These are phyloP conservation scores for Macroramphosus scolopax DNA, from an alignment of 2,797 vertebrate genomes.

Conservation along the genomic window DNA sequence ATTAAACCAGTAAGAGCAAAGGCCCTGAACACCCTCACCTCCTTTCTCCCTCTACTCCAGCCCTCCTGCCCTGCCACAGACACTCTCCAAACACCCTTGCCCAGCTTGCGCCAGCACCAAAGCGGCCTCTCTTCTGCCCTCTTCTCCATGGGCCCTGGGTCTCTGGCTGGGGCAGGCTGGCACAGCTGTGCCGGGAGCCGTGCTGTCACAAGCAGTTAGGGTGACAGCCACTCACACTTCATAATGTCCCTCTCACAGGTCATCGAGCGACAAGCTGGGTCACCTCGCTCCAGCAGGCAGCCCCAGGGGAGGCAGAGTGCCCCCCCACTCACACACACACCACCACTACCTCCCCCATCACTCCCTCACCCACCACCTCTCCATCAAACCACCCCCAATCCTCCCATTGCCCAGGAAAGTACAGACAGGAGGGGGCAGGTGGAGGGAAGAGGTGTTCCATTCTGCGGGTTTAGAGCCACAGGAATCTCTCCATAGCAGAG, in stretches of 20 bases:
- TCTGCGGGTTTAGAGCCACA: slow-evolving; percentile 51
- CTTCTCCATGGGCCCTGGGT: slow-evolving; percentile 73
- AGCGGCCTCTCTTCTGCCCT: slow-evolving; percentile 74
- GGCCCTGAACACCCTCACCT: slow-evolving; percentile 28
- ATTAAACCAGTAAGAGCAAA: slow-evolving; percentile 36
- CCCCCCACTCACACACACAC: slow-evolving; percentile 28
- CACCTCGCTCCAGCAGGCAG: slow-evolving; percentile 86
- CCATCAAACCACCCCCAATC: slow-evolving; percentile 23
- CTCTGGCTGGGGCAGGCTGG: slow-evolving; percentile 77
- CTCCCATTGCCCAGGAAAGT: slow-evolving; percentile 54
- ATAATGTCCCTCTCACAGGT: slow-evolving; percentile 99
- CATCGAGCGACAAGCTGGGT: slow-evolving; percentile 97
- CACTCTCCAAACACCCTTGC: slow-evolving; percentile 35
- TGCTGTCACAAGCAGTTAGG: slow-evolving; percentile 95
- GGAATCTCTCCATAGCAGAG: slow-evolving; percentile 29
- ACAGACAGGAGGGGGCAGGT: slow-evolving; percentile 52
- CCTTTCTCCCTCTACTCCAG: slow-evolving; percentile 21
- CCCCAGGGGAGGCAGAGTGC: slow-evolving; percentile 68
- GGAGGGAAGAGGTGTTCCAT: slow-evolving; percentile 74
- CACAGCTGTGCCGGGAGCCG: slow-evolving; percentile 96
- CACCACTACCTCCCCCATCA: slow-evolving; percentile 12
- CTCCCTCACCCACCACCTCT: slow-evolving; percentile 16
- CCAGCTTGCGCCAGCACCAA: slow-evolving; percentile 38
- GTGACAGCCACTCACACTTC: slow-evolving; percentile 98
- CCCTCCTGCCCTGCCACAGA: slow-evolving; percentile 32